These are phyloP conservation scores for Brachypteracias leptosomus DNA, from an alignment of 2,113 vertebrate genomes.

Conservation along the genomic window DNA sequence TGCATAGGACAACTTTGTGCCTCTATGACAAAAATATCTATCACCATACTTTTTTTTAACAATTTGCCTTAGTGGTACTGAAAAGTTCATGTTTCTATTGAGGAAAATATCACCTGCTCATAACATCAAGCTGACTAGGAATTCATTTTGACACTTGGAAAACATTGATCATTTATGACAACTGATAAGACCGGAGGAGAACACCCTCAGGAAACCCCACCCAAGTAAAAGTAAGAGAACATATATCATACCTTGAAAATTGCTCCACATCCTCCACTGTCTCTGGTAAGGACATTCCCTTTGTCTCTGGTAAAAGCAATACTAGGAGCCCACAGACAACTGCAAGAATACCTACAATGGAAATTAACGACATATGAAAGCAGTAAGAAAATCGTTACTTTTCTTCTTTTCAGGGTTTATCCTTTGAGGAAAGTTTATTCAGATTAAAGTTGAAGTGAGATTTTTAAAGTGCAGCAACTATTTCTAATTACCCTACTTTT, in stretches of 20 bases:
- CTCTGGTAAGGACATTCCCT: constrained; percentile 87
- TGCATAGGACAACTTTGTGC: neutral
- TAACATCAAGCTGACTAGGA: neutral
- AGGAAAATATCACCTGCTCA: neutral
- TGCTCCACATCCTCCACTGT: constrained; percentile 92
- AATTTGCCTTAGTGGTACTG: neutral
- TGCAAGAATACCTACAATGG: constrained; percentile 78
- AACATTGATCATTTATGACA: neutral
- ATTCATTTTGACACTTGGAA: neutral
- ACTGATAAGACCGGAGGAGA: neutral
- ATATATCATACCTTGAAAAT: constrained; percentile 76
- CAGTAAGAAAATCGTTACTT: neutral
- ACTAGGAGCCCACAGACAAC: constrained; percentile 85
- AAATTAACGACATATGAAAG: neutral
- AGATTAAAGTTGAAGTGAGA: neutral
- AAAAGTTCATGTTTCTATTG: neutral
- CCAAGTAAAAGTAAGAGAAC: neutral
- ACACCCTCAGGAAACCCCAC: neutral
- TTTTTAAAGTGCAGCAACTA: neutral
- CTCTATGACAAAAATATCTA: neutral
- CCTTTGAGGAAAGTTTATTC: neutral
- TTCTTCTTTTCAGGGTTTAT: neutral
- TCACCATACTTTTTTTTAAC: neutral
- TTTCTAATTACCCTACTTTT: neutral
- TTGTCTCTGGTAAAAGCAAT: constrained; percentile 91